Base-by-base conservation (phyloP, 1,140 invertebrate species). In the Drosophila malerkotliana region DNA sequence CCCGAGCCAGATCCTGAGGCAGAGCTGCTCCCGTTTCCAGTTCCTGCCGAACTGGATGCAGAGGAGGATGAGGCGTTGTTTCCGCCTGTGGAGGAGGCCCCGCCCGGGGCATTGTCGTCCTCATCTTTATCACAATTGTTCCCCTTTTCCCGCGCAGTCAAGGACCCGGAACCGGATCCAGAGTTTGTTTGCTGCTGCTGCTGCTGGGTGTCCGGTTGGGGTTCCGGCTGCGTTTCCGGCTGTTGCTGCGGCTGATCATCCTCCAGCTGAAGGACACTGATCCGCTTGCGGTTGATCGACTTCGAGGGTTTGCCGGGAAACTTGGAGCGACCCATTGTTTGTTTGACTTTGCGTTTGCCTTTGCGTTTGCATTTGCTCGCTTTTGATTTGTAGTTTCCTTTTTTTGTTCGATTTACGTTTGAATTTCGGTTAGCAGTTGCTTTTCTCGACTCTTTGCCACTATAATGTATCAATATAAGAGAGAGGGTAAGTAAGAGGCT, bases 251-350 rank as follows among this genome's bases (percentile, higher is more conserved):
- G 44, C 26, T 45, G 49, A 61, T 93, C 92, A 80, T 93, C 92
- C 73, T 93, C 93, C 76, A 93, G 92, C 79, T 94, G 93, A 90
- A 96, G 93, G 92, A 96, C 95, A 93, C 95, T 96, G 91, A 96
- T 94, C 92, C 95, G 94, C 92, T 95, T 96, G 93, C 95, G 95
- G 93, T 96, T 96, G 91, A 95, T 95, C 93, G 95, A 95, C 93
- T 96, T 96, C 76, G 95, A 94, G 92, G 96, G 96, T 94, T 96
- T 96, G 77, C 96, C 96, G 91, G 96, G 96, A 94, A 96, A 96
- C 94, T 96, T 96, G 92, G 95, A 92, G 62, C 90, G 88, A 75
- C 91, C 91, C 91, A 92, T 92, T 75, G 75, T 91, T 88, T 63
- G 73, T 62, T 54, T 55, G 53, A 48, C 49, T 61, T 67, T 68